Evolutionary conservation across 2,888 invertebrate genomes (phyloP).

Genomic region (Leptinotarsa tumamoca): DNA sequence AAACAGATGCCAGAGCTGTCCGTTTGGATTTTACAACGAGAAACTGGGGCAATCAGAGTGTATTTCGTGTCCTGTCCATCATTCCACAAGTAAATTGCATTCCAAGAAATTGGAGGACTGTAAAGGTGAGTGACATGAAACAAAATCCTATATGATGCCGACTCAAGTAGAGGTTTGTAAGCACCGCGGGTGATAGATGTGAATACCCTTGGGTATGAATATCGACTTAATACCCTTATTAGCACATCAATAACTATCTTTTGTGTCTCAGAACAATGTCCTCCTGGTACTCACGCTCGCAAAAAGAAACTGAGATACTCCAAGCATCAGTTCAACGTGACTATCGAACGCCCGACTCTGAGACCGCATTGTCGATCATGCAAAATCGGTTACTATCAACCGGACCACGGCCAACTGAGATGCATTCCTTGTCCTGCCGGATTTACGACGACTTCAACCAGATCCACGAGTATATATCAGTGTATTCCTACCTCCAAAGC

Average conservation of each 20-base stretch:
- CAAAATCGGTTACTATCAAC: slow-evolving; percentile 73
- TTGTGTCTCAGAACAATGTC: slow-evolving; percentile 63
- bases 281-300: slow-evolving; percentile 69
- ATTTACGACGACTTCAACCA: slow-evolving; percentile 65
- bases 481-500: slow-evolving; percentile 67
- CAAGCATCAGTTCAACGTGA: slow-evolving; percentile 53
- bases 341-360: slow-evolving; percentile 66
- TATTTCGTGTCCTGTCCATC: slow-evolving; percentile 70
- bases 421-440: slow-evolving; percentile 72
- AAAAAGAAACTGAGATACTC: slow-evolving; percentile 58
- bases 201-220: too few relatives aligned
- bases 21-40: slow-evolving; percentile 72
- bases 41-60: slow-evolving; percentile 70
- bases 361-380: slow-evolving; percentile 71
- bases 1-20: slow-evolving; percentile 72
- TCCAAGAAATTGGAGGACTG: slow-evolving; percentile 69
- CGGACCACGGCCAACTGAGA: slow-evolving; percentile 69
- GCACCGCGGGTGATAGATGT: too few relatives aligned
- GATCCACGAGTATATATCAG: slow-evolving; percentile 63
- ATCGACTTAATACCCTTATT: too few relatives aligned
- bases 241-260: background rate
- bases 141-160: too few relatives aligned
- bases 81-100: slow-evolving; percentile 70
- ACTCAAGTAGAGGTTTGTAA: too few relatives aligned
- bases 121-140: slow-evolving; percentile 64